Base-by-base conservation (phyloP, 2,797 vertebrate genomes). In the Streptopelia turtur region DNA sequence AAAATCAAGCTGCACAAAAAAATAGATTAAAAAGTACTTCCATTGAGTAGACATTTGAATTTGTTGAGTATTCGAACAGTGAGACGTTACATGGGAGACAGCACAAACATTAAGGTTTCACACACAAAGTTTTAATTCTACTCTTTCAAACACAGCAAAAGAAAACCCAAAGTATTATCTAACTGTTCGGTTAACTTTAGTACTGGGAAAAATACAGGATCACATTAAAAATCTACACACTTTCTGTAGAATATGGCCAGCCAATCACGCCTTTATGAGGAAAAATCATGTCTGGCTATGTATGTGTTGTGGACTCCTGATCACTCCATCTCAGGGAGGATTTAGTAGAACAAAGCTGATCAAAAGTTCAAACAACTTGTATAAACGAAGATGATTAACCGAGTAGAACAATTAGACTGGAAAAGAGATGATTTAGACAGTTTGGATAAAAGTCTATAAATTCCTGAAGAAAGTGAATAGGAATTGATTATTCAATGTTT, bases 401-500 rank as follows among this genome's bases (percentile, higher is more conserved):
- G 43, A 87, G 30, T 17, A 79, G 88, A 93, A 92, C 66, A 87
- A 87, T 66, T 64, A 89, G 77, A 79, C 63, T 80, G 66, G 77
- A 90, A 94, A 95, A 95, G 16, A 82, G 81, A 79, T 87, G 7
- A 92, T 94, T 92, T 90, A 93, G 60, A 49, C 72, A 74, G 45
- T 77, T 92, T 77, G 49, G 49, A 69, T 35, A 70, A 77, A 96
- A 93, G 81, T 87, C 72, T 79, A 70, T 89, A 89, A 76, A 92
- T 82, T 90, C 66, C 75, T 77, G 53, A 83, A 85, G 28, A 78
- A 96, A 94, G 78, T 41, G 64, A 90, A 90, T 56, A 84, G 68
- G 43, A 77, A 96, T 96, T 93, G 96, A 95, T 96, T 95, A 74
- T 89, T 93, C 83, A 74, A n/a, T 92, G 47, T 72, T 94, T 93